Evolutionary conservation across 92 coral and sea anemone genomes (phyloP), one percentile per base, ranked within the genome.

Genomic region (Epizoanthus illoricatus): DNA sequence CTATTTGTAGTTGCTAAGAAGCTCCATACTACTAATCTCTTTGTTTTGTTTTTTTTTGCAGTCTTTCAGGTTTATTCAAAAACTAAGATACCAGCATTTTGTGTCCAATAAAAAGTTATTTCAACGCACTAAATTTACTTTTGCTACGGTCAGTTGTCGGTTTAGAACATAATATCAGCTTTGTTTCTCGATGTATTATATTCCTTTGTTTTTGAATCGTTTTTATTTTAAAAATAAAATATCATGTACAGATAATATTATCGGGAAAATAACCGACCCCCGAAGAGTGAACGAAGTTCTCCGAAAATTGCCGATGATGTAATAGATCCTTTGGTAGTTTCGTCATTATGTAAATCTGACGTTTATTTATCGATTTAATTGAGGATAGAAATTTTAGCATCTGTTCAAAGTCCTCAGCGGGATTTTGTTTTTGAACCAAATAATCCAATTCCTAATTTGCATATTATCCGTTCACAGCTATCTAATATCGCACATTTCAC

Each of bases 1-100:
- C n/a, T n/a, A n/a, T n/a, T n/a, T n/a, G n/a, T n/a, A 8, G 73
- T 36, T 67, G 72, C 52, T 68, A 39, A 68, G 73, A 15, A 39
- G 17, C 52, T 19, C 49, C 21, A 39, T 8, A 24, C 28, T 39
- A 4, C n/a, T 68, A 3, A 24, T 66, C 18, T 66, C 20, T 68
- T 68, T 68, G 20, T 43, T 33, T 67, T 0, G 0, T 24, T 66
- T 64, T 23, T 66, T 5, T 28, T 21, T 21, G 11, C 5, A 24
- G 71, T 5, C 17, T 33, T 24, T 67, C 28, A 67, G 19, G 16
- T 33, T 66, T 13, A 67, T 18, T 65, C 17, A 13, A 33, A 64
- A 64, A 66, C 8, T 9, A 21, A 33, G 45, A 15, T 16, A 36
- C 18, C 2, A 8, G n/a, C 42, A 13, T 67, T 36, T 36, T 64